Evolutionary conservation across 2,797 vertebrate genomes (phyloP), one percentile per base, ranked within the genome.

Genomic region (Pelobates cultripes): DNA sequence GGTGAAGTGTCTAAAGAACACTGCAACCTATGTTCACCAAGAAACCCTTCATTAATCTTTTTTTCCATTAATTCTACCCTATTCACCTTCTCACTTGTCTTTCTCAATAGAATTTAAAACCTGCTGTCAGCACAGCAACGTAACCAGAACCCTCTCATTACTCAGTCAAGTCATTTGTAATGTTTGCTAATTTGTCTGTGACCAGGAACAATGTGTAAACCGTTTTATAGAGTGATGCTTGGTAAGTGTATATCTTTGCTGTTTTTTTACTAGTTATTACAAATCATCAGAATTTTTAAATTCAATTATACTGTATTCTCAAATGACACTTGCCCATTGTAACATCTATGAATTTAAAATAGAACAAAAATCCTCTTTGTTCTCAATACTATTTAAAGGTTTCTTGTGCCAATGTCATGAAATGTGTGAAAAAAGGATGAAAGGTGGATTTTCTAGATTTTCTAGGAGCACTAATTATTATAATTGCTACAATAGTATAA

Each of bases 31-130:
- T 91, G 89, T 87, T 90, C 89, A 87, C 87, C 86, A 90, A 84
- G 87, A 85, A 90, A 91, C 86, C 90, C 84, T 86, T 93, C 92
- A 90, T 93, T 93, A 93, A 93, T 93, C 89, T 91, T 89, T 75
- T 93, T 75, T 93, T 90, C 90, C 91, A 89, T 86, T 90, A 92
- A 92, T 92, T 92, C 92, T 91, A 89, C 86, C 88, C 91, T 88
- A 88, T 89, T 92, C 90, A 90, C 89, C 90, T 91, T 90, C 88
- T 87, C 86, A 79, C 87, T 87, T 64, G 86, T 89, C 88, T 88
- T 85, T 87, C 88, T 92, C 89, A 89, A 89, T 89, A 92, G 91
- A 92, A 91, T 92, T 91, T 91, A 91, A 93, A 93, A 91, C 88
- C 89, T 88, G 86, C 89, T 91, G 90, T 91, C 90, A 91, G 90